phyloP scores from a whole-genome alignment of 2,888 invertebrate genomes.

The Deroplatys truncata region DNA sequence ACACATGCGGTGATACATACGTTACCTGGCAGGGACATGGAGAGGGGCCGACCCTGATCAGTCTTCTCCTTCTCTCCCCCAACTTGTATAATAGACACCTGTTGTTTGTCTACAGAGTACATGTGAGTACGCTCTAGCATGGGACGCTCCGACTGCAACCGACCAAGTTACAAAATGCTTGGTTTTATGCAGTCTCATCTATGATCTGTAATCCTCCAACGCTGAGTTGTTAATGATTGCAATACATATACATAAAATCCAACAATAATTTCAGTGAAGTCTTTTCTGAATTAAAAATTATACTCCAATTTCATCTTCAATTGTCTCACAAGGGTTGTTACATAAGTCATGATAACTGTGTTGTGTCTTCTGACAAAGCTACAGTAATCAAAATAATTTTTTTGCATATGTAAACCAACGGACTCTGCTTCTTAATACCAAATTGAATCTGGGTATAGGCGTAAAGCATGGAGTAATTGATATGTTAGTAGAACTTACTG shows the following conservation, averaged over 20 bases:
- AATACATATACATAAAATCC: neutral
- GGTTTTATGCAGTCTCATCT: neutral
- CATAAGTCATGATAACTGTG: too few species aligned
- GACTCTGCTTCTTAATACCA: too few species aligned
- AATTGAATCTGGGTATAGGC: too few species aligned
- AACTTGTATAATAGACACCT: slow-evolving; percentile 64
- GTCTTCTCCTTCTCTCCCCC: slow-evolving; percentile 38
- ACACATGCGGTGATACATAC: slow-evolving; percentile 12
- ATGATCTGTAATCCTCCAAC: neutral
- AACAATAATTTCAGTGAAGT: neutral
- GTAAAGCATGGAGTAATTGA: too few species aligned
- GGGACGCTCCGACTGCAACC: slow-evolving; percentile 32
- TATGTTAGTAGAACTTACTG: too few species aligned
- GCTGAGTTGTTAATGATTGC: neutral
- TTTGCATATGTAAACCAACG: too few species aligned
- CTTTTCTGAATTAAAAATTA: neutral
- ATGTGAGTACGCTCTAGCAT: slow-evolving; percentile 65
- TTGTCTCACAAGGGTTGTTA: too few species aligned
- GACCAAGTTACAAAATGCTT: neutral
- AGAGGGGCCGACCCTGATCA: slow-evolving; percentile 42
- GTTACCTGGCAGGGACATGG: slow-evolving; percentile 41
- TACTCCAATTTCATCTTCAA: neutral
- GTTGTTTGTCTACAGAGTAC: slow-evolving; percentile 70
- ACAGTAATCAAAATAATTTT: too few species aligned
- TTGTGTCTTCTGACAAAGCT: too few species aligned